Conservation (phyloP, 2,888 invertebrate species). For the Nysson spinosus region DNA sequence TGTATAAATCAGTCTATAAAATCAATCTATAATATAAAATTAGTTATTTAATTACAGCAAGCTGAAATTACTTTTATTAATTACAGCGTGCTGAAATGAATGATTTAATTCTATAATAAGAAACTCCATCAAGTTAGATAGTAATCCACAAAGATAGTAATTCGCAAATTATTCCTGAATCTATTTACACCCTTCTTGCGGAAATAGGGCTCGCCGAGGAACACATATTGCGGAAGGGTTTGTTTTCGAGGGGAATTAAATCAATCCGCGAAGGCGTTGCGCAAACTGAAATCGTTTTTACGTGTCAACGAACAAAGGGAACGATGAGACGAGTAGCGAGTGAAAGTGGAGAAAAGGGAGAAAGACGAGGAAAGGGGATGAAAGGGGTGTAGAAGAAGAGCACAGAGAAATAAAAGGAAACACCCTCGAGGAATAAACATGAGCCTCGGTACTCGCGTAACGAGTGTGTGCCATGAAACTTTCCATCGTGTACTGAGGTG, state of each 20-base stretch:
- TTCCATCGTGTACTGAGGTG: slow-evolving; percentile 6
- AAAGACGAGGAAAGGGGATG: no score
- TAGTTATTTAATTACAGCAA: no score
- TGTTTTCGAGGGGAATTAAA: slow-evolving; percentile 13
- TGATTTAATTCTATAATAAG: no score
- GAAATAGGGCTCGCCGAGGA: neutral
- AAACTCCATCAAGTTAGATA: no score
- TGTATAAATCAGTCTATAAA: no score
- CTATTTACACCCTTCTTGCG: no score
- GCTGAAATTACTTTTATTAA: no score
- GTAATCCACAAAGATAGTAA: no score
- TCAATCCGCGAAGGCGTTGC: neutral
- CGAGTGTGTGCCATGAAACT: slow-evolving; percentile 25
- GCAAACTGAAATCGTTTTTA: slow-evolving; percentile 20
- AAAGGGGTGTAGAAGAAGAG: neutral
- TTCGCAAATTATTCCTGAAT: no score
- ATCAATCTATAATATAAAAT: no score
- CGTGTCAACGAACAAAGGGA: slow-evolving; percentile 19
- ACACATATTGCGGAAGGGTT: neutral
- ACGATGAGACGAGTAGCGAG: neutral
- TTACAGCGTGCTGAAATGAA: no score
- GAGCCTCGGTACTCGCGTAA: slow-evolving; percentile 29
- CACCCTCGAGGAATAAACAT: slow-evolving; percentile 37
- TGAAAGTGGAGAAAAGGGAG: neutral
- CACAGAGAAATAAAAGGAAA: slow-evolving; percentile 18